Conservation (phyloP, 2,113 vertebrate species). For the Brachirus orientalis region DNA sequence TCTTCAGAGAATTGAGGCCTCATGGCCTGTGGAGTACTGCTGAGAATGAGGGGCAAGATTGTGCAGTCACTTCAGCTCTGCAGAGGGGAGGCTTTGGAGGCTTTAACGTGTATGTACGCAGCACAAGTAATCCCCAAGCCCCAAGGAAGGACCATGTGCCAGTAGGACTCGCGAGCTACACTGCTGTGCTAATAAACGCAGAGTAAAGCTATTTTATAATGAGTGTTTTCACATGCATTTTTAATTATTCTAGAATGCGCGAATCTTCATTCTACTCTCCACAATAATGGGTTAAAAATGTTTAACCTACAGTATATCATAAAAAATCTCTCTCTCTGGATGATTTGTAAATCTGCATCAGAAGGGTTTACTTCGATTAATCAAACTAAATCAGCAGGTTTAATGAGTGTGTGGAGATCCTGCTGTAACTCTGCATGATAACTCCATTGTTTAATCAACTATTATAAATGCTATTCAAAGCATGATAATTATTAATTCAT, state of each 20-base stretch:
- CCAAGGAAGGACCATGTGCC: conserved; percentile 49
- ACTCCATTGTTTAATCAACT: conserved; percentile 36
- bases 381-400: conserved; percentile 53
- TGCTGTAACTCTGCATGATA: conserved; percentile 28
- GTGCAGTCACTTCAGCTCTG: conserved; percentile 72
- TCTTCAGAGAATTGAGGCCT: conserved; percentile 62
- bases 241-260: conserved; percentile 12
- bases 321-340: background rate
- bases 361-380: conserved; percentile 39
- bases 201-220: conserved; percentile 38
- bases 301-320: conserved; percentile 13
- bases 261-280: no score
- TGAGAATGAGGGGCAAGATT: conserved; percentile 52
- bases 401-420: conserved; percentile 36
- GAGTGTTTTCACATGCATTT: conserved; percentile 20
- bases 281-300: no score
- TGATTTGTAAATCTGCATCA: background rate
- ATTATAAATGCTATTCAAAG: conserved; percentile 18
- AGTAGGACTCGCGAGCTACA: conserved; percentile 47
- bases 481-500: no score
- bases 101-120: conserved; percentile 58
- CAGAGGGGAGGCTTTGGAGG: conserved; percentile 70
- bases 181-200: conserved; percentile 27
- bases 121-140: conserved; percentile 71
- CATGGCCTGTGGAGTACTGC: conserved; percentile 50